Conservation (phyloP, 2,113 vertebrate species). For the human region DNA sequence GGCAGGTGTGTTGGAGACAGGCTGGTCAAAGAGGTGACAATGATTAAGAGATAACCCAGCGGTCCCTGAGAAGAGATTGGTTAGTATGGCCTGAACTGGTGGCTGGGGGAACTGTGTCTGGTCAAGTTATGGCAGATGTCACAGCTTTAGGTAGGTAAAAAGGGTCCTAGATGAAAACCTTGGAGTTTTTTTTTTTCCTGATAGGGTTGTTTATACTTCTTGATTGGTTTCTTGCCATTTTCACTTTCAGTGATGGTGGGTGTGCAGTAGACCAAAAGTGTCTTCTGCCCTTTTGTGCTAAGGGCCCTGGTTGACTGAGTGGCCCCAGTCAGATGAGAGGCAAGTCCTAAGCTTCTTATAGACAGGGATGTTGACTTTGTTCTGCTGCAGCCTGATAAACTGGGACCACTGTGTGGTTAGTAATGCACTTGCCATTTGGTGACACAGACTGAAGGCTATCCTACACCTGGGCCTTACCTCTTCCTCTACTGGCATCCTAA, state of each 20-base stretch:
- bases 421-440: background rate
- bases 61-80: background rate
- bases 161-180: background rate
- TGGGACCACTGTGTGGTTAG: background rate
- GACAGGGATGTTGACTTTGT: background rate
- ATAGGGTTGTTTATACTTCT: background rate
- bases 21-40: background rate
- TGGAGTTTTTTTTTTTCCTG: background rate
- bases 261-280: background rate
- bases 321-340: background rate
- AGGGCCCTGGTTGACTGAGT: background rate
- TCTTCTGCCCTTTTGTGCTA: background rate
- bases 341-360: background rate
- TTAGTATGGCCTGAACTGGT: background rate
- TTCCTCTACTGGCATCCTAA: background rate
- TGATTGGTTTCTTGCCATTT: background rate
- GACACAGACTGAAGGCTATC: background rate
- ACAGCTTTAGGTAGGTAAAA: background rate
- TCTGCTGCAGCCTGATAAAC: background rate
- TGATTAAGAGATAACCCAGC: background rate
- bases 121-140: background rate
- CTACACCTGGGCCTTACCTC: background rate
- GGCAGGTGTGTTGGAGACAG: background rate
- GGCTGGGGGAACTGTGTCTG: background rate
- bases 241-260: background rate